These are phyloP conservation scores for Hoplodrina ambigua DNA, from an alignment of 2,888 invertebrate species.

Conservation along the genomic window DNA sequence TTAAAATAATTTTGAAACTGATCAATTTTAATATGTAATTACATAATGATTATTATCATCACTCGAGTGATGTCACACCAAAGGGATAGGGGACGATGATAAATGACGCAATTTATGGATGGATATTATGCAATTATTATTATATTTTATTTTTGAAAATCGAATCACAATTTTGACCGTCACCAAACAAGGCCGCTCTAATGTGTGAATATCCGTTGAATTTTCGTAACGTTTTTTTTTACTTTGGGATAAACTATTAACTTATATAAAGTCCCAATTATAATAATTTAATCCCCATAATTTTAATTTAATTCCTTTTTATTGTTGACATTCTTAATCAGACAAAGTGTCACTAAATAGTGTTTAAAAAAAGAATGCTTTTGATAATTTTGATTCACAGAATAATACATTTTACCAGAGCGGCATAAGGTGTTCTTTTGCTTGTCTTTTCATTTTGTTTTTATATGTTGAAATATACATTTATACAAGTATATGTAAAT, in stretches of 20 bases:
- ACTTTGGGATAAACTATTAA: slow-evolving; percentile 19
- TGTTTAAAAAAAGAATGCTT: neutral
- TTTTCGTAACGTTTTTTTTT: neutral
- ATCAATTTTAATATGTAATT: too few relatives aligned
- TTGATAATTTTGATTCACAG: slow-evolving; percentile 10
- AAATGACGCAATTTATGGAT: too few relatives aligned
- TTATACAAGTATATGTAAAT: slow-evolving; percentile 61
- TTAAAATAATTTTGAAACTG: too few relatives aligned
- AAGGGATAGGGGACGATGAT: too few relatives aligned
- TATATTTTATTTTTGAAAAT: slow-evolving; percentile 2
- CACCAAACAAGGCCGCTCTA: slow-evolving; percentile 48
- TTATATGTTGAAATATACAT: slow-evolving; percentile 30
- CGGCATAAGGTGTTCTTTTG: slow-evolving; percentile 46
- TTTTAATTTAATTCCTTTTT: slow-evolving; percentile 6
- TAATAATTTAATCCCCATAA: neutral
- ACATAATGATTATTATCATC: too few relatives aligned
- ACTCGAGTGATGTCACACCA: too few relatives aligned
- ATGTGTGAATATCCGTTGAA: slow-evolving; percentile 32
- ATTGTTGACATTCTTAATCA: slow-evolving; percentile 4
- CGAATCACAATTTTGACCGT: slow-evolving; percentile 44
- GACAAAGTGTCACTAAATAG: slow-evolving; percentile 39
- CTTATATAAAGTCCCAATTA: neutral
- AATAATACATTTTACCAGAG: slow-evolving; percentile 25
- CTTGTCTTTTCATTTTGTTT: slow-evolving; percentile 39
- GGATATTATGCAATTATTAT: neutral